These are phyloP conservation scores for Talpa occidentalis DNA, from an alignment of 2,113 vertebrate genomes.

Conservation along the genomic window DNA sequence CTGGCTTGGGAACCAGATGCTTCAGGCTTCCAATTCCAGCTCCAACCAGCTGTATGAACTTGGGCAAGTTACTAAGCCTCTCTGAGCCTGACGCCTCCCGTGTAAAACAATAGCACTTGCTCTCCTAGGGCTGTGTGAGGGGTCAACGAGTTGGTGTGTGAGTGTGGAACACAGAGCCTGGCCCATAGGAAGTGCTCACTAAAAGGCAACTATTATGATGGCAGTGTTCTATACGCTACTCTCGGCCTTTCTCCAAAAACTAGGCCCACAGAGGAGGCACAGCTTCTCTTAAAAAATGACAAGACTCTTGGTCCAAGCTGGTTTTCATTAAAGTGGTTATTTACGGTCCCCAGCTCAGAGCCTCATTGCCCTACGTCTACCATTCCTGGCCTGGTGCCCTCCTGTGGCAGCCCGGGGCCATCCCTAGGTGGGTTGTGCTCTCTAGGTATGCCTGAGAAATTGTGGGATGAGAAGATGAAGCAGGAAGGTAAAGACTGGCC, in stretches of 20 bases:
- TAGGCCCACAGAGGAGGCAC: constrained; percentile 35
- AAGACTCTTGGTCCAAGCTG: constrained; percentile 56
- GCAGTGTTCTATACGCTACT: neutral
- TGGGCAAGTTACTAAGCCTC: constrained; percentile 39
- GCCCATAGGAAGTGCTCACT: neutral
- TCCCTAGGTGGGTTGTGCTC: constrained; percentile 17
- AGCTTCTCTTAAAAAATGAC: constrained; percentile 62
- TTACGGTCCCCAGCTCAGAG: constrained; percentile 53
- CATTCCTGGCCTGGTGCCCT: constrained; percentile 38
- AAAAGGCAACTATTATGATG: neutral
- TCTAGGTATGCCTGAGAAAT: constrained; percentile 51
- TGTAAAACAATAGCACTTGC: neutral
- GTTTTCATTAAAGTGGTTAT: constrained; percentile 67
- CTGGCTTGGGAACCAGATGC: constrained; percentile 39
- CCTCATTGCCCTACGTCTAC: constrained; percentile 20
- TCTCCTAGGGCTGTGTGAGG: neutral
- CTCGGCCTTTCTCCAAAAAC: constrained; percentile 42
- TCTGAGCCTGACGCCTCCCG: constrained; percentile 6
- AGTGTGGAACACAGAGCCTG: neutral
- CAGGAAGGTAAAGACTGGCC: constrained; percentile 25
- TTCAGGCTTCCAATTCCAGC: constrained; percentile 54
- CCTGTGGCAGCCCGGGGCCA: neutral
- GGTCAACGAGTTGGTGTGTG: constrained; percentile 26
- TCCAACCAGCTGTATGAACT: constrained; percentile 39
- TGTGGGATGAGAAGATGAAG: neutral